Conservation (phyloP, 2,113 vertebrate species). For the Corythornis cristatus region DNA sequence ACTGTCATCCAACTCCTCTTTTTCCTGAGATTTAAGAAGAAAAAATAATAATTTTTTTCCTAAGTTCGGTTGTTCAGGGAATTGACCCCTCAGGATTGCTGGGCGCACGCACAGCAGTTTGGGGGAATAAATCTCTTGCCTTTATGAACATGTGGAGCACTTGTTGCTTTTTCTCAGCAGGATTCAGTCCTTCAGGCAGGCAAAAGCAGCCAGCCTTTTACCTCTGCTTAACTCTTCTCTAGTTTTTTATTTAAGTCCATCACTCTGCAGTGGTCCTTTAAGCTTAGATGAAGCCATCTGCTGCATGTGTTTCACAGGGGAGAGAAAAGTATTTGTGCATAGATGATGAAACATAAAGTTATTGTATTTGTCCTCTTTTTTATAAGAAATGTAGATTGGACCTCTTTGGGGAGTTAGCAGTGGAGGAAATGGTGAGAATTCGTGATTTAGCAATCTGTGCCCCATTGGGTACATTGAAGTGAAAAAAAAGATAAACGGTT, state of each 20-base stretch:
- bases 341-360: neutral
- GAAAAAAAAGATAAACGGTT: neutral
- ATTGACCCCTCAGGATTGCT: neutral
- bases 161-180: neutral
- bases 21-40: neutral
- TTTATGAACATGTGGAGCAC: neutral
- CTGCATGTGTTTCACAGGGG: conserved; percentile 33
- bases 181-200: neutral
- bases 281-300: conserved; percentile 42
- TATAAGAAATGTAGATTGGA: neutral
- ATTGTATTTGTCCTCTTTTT: neutral
- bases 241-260: conserved; percentile 24
- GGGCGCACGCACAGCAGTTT: neutral
- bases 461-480: neutral
- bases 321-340: neutral
- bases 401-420: neutral
- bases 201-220: neutral
- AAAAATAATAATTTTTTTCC: neutral
- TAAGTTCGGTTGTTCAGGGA: neutral
- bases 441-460: neutral
- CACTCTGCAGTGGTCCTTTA: conserved; percentile 19
- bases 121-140: neutral
- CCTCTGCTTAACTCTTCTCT: conserved; percentile 11
- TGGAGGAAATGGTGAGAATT: neutral
- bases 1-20: neutral